Evolutionary conservation across 2,888 invertebrate species (phyloP).

Genomic region (Macrophya alboannulata): DNA sequence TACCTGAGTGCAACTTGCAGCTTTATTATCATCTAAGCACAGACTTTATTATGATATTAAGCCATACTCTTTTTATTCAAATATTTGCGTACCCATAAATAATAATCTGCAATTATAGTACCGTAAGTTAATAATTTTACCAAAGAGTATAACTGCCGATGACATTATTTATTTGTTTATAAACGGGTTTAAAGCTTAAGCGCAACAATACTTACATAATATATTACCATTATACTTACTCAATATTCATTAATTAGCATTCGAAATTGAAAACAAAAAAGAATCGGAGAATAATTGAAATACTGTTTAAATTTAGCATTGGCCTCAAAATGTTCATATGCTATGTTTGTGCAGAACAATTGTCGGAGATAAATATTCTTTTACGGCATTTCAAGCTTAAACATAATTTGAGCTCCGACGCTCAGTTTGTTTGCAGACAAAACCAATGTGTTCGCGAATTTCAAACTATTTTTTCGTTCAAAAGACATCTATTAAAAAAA

Average conservation of each 20-base stretch:
- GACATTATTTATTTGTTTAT: no score
- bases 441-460: conserved; percentile 31
- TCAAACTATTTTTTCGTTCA: conserved; percentile 11
- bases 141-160: neutral
- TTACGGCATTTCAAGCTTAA: conserved; percentile 22
- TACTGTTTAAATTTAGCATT: neutral
- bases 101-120: neutral
- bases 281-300: conserved; percentile 9
- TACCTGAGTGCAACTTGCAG: neutral
- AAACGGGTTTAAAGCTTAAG: no score
- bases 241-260: neutral
- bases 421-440: conserved; percentile 19
- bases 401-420: conserved; percentile 14
- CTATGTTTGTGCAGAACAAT: conserved; percentile 21
- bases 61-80: neutral
- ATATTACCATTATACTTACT: neutral
- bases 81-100: neutral
- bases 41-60: neutral
- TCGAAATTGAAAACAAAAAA: neutral
- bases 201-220: neutral
- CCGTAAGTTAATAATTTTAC: neutral
- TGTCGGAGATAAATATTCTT: neutral
- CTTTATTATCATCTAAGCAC: conserved; percentile 2
- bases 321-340: neutral
- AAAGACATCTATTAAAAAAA: conserved; percentile 25